Evolutionary conservation across 1,140 invertebrate genomes (phyloP).

Genomic region (Antheraea pernyi): DNA sequence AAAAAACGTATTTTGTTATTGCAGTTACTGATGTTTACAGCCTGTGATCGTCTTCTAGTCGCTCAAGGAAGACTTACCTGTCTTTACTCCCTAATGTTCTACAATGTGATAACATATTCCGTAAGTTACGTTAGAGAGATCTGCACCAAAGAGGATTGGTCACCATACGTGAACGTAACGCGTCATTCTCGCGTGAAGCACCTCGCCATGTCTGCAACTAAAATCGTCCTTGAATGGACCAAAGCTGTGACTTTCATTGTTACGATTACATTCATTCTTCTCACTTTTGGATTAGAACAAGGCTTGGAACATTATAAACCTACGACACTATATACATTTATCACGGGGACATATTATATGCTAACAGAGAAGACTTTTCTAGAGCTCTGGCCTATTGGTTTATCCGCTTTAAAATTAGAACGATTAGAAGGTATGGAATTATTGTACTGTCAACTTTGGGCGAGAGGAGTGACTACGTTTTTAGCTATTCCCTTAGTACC

Average conservation of each 20-base stretch:
- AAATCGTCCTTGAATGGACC: conserved; percentile 90
- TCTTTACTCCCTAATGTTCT: conserved; percentile 89
- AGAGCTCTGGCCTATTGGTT: conserved; percentile 80
- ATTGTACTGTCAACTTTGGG: conserved; percentile 83
- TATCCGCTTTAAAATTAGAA: conserved; percentile 81
- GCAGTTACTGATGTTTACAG: conserved; percentile 86
- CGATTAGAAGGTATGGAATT: conserved; percentile 84
- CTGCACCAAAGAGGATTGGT: conserved; percentile 87
- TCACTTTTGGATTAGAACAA: conserved; percentile 87
- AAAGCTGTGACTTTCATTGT: conserved; percentile 90
- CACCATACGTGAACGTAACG: conserved; percentile 85
- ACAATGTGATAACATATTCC: conserved; percentile 89
- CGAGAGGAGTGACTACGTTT: conserved; percentile 79
- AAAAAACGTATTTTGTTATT: conserved; percentile 35
- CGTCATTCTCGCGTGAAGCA: conserved; percentile 87
- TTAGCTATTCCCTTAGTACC: conserved; percentile 80
- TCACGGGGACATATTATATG: conserved; percentile 86
- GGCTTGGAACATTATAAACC: conserved; percentile 87
- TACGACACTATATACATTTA: conserved; percentile 81
- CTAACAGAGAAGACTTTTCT: conserved; percentile 87
- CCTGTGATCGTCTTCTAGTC: conserved; percentile 83
- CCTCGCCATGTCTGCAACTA: conserved; percentile 89
- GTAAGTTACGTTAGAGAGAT: conserved; percentile 87
- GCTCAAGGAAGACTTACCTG: conserved; percentile 82
- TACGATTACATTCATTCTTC: conserved; percentile 87